A percentile compares a stretch with the other conserved stretches of the same genome.
phyloP scores from a whole-genome alignment of 2,888 invertebrate species.

The Yponomeuta sedellus region DNA sequence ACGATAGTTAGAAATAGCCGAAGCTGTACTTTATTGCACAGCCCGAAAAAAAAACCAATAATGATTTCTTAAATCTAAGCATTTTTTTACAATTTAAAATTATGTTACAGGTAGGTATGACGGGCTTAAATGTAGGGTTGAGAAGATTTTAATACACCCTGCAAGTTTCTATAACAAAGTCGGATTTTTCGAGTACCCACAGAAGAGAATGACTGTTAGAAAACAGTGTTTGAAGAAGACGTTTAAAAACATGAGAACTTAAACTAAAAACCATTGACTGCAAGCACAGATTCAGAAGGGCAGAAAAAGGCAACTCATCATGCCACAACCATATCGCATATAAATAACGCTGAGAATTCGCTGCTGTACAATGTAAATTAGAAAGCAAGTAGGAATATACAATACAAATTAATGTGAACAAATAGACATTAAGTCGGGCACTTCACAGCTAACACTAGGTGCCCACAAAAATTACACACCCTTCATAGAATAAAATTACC shows the following conservation, averaged over 20 bases:
- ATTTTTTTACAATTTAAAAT: too few relatives aligned
- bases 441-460: constrained; percentile 9
- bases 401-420: constrained; percentile 12
- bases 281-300: neutral
- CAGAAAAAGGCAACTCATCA: neutral
- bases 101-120: too few relatives aligned
- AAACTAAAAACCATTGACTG: neutral
- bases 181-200: neutral
- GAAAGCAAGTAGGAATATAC: neutral
- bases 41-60: too few relatives aligned
- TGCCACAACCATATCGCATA: neutral
- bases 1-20: too few relatives aligned
- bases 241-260: neutral
- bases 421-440: constrained; percentile 13
- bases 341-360: neutral
- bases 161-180: too few relatives aligned
- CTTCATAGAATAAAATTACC: constrained; percentile 59
- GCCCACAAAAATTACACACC: constrained; percentile 54
- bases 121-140: neutral
- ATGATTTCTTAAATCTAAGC: too few relatives aligned
- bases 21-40: too few relatives aligned
- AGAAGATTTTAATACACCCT: neutral
- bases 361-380: neutral
- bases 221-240: neutral
- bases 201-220: neutral